Evolutionary conservation across 2,888 invertebrate genomes (phyloP).

Genomic region (Allophyes oxyacanthae): DNA sequence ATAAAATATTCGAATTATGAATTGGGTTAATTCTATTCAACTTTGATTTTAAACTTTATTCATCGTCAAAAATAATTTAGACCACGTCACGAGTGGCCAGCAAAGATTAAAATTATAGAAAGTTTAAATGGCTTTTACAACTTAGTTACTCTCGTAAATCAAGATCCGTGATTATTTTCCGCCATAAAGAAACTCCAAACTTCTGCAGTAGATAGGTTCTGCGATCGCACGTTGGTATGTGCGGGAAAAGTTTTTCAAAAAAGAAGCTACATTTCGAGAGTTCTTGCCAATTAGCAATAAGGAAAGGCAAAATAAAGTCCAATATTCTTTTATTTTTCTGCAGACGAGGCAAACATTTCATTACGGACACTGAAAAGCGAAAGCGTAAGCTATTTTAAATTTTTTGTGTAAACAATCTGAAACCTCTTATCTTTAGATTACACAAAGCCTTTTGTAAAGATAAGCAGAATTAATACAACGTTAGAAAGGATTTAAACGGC

Average conservation of each 20-base stretch:
- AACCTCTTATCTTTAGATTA: slow-evolving; percentile 17
- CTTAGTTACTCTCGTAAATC: slow-evolving; percentile 64
- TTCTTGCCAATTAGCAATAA: slow-evolving; percentile 31
- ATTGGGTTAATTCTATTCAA: slow-evolving; percentile 29
- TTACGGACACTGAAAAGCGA: slow-evolving; percentile 7
- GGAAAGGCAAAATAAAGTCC: slow-evolving; percentile 15
- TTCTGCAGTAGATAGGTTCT: slow-evolving; percentile 34
- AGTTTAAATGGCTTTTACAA: slow-evolving; percentile 72
- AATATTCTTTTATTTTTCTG: slow-evolving; percentile 19
- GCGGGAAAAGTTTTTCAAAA: slow-evolving; percentile 11
- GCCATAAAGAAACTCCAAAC: slow-evolving; percentile 51
- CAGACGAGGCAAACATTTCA: slow-evolving; percentile 7
- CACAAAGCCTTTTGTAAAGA: slow-evolving; percentile 35
- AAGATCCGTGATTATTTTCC: slow-evolving; percentile 62
- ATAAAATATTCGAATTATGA: slow-evolving; percentile 19
- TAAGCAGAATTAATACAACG: slow-evolving; percentile 38
- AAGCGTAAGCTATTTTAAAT: slow-evolving; percentile 6
- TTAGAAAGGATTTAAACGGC: slow-evolving; percentile 22
- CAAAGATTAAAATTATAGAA: slow-evolving; percentile 62
- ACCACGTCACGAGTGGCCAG: slow-evolving; percentile 52
- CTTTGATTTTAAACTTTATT: slow-evolving; percentile 46
- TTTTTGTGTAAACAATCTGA: slow-evolving; percentile 12
- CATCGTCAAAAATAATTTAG: slow-evolving; percentile 59
- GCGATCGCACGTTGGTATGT: slow-evolving; percentile 4
- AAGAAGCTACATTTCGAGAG: slow-evolving; percentile 9